Base-by-base conservation (phyloP, 2,113 vertebrate genomes). In the Crocuta crocuta region DNA sequence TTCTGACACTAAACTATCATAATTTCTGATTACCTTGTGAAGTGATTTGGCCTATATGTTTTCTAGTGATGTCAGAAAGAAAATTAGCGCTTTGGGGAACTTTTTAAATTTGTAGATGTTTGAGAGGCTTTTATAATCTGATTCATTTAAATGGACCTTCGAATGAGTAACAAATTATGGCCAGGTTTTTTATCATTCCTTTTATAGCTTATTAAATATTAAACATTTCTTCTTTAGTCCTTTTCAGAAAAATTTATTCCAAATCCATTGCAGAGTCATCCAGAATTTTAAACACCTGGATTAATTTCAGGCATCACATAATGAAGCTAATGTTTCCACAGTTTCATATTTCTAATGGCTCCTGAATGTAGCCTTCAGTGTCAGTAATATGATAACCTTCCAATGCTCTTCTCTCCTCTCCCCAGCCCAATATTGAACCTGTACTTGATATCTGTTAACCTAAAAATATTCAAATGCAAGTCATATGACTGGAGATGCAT, bases 231-330 rank as follows among this genome's bases (percentile, higher is more conserved):
- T 35, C 31, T 70, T 90, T 76, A 87, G 43, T 74, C 10, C 50
- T 80, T 90, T 96, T 90, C 80, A 82, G 73, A 90, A 3, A 21
- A 79, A 90, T 84, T 74, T 97, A 93, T 85, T 94, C 66, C 80
- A 97, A 83, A 94, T 89, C 35, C 50, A 73, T 17, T 82, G 12
- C 13, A 83, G 39, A 88, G 21, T 53, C 76, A 91, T 94, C 28
- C 70, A 90, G 76, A 96, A 97, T 92, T 96, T 96, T 96, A 48
- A 85, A 96, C 92, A 50, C 10, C n/a, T 89, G 53, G 45, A 88
- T 61, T 95, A 53, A 94, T 81, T 73, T 89, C 74, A 93, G 53
- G 6, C 63, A 90, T 43, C 55, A 58, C 55, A 61, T 70, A 91
- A 73, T 76, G 55, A 23, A 97, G 28, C 26, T 91, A 79, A 81